Conservation (phyloP, 2,113 vertebrate genomes). For the Ochotona curzoniae region DNA sequence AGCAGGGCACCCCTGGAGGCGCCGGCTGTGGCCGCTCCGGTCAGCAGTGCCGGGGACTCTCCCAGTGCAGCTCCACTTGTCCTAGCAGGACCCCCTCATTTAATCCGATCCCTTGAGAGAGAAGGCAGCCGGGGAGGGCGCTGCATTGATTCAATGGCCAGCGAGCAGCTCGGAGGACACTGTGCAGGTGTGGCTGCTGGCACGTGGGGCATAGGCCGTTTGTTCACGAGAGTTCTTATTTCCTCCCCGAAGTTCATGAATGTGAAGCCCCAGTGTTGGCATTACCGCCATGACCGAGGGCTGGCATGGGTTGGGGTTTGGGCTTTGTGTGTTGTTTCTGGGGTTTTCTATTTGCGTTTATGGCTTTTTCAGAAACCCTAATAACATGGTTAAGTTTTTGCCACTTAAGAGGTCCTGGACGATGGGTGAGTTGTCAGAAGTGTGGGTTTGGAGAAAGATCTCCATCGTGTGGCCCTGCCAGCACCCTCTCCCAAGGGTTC, state of each 20-base stretch:
- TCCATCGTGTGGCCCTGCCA: rapidly evolving
- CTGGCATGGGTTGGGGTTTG: conserved; percentile 38
- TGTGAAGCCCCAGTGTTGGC: background rate
- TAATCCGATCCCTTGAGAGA: too few species aligned
- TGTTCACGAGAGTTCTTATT: background rate
- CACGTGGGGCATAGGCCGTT: background rate
- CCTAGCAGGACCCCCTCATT: background rate
- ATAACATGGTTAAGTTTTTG: conserved; percentile 70
- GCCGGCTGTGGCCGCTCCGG: background rate
- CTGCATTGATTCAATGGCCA: background rate
- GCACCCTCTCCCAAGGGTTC: background rate
- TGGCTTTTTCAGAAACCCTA: conserved; percentile 42
- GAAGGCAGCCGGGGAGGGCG: too few species aligned
- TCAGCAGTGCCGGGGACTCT: background rate
- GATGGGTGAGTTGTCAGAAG: conserved; percentile 22
- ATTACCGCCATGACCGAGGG: background rate
- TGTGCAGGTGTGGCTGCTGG: background rate
- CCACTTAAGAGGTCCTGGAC: conserved; percentile 3
- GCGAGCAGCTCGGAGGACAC: background rate
- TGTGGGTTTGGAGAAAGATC: background rate
- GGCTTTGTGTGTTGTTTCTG: conserved; percentile 60
- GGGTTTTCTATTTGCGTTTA: conserved; percentile 64
- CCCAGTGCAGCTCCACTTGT: background rate
- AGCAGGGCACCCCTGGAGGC: background rate
- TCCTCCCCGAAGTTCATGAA: background rate